A percentile compares a stretch with the other conserved stretches of the same genome.
Evolutionary conservation across 1,140 invertebrate species (phyloP).

Genomic region (Musca vetustissima): DNA sequence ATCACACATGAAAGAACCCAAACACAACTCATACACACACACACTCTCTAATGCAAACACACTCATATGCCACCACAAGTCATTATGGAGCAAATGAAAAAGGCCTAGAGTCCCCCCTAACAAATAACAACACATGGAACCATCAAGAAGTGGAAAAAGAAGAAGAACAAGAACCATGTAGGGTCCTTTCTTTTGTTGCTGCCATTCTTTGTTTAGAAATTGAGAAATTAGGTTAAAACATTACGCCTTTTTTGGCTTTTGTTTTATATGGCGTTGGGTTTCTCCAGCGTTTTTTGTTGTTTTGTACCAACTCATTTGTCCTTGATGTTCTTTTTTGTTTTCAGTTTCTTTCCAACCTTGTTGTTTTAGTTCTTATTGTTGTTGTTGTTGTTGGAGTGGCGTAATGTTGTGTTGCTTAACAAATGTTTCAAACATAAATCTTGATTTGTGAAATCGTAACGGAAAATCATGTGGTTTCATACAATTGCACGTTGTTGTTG

Average conservation of each 20-base stretch:
- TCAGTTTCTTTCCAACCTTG: not conserved
- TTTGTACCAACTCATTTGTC: not conserved
- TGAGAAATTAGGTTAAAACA: slow-evolving; percentile 17
- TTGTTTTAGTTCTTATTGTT: not conserved
- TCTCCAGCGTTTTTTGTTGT: not conserved
- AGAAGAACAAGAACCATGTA: no score
- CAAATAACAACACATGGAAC: no score
- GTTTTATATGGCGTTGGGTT: no score
- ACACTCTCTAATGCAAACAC: no score
- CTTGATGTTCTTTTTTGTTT: not conserved
- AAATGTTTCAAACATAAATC: slow-evolving; percentile 3
- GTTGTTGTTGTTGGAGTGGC: not conserved
- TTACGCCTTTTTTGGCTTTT: slow-evolving; percentile 7
- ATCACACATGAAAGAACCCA: no score
- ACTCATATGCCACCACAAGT: no score
- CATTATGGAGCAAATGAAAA: no score
- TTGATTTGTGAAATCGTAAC: not conserved
- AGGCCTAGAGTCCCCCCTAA: no score
- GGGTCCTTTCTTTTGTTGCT: no score
- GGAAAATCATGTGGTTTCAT: not conserved
- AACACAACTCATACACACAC: no score
- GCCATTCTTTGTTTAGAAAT: slow-evolving; percentile 4
- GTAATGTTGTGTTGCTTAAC: no score
- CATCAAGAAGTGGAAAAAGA: no score
- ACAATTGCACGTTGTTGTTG: not conserved